Base-by-base conservation (phyloP, 2,113 vertebrate species). In the Podilymbus podiceps region DNA sequence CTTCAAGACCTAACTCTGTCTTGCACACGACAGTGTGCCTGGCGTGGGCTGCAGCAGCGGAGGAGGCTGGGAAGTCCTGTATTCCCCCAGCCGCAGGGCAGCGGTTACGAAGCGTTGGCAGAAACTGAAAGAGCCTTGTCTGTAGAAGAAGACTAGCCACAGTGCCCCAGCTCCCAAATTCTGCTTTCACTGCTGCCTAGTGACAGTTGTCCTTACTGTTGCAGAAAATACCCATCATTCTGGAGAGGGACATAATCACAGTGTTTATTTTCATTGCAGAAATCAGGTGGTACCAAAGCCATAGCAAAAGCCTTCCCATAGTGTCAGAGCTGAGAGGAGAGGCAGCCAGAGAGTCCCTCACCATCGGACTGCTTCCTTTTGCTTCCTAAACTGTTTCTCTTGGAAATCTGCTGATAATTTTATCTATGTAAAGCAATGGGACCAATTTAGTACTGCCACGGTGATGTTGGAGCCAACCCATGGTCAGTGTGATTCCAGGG, bases 1-100 rank as follows among this genome's bases (percentile, higher is more conserved):
- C 59, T 68, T 72, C 35, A 56, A 50, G 56, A 92, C 44, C 42
- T 50, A 40, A 64, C 30, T 15, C 22, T 15, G 1, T 55, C 62
- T 66, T 40, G 17, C 3, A 1, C 67, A 27, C 49, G 31, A 4
- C n/a, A 17, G n/a, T 0, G 5, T 50, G 44, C 30, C 49, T 44
- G 0, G 0, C 0, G 0, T 7, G 24, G 30, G 59, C 75, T 52
- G 28, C n/a, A 7, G 25, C 30, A 2, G 28, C 31, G 47, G 44
- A 53, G 63, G 67, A 46, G 47, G 28, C 40, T 33, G 67, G 40
- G 46, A 69, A 90, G 33, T 11, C 9, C 75, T n/a, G 28, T 7
- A 2, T 11, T 80, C 31, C 53, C 17, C 17, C 60, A 71, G 60
- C 69, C 49, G 35, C 31, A 8, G 8, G 11, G 72, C 35, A 84